A percentile compares a stretch with the other conserved stretches of the same genome.
These are phyloP conservation scores for Dryobota labecula DNA, from an alignment of 2,888 invertebrate genomes.

Conservation along the genomic window DNA sequence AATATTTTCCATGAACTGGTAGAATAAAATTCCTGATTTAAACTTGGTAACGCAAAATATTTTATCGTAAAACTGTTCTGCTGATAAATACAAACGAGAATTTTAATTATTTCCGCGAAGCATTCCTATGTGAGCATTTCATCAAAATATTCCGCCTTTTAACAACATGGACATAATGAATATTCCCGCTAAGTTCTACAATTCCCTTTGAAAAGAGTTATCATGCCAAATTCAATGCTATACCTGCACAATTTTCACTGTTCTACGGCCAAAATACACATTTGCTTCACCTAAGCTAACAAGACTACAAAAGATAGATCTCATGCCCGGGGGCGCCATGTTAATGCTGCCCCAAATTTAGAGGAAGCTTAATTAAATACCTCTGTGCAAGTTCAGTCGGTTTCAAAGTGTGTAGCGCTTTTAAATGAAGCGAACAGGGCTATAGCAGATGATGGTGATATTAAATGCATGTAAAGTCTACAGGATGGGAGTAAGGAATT, in stretches of 20 bases:
- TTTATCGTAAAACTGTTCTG: conserved; percentile 8
- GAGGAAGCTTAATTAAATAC: conserved; percentile 73
- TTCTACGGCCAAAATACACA: conserved; percentile 59
- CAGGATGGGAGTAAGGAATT: conserved; percentile 26
- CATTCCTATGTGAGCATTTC: conserved; percentile 9
- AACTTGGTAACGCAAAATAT: conserved; percentile 7
- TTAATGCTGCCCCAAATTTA: conserved; percentile 67
- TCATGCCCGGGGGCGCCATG: conserved; percentile 56
- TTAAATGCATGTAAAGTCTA: conserved; percentile 28
- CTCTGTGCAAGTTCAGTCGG: conserved; percentile 56
- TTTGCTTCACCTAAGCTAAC: conserved; percentile 66
- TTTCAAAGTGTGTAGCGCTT: conserved; percentile 48
- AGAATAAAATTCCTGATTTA: background rate
- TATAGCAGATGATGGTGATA: conserved; percentile 16
- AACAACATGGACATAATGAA: conserved; percentile 7
- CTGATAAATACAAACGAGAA: conserved; percentile 7
- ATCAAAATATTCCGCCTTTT: conserved; percentile 28
- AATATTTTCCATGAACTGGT: background rate
- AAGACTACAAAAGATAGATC: conserved; percentile 64
- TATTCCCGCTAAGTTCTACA: conserved; percentile 20
- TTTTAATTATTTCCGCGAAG: conserved; percentile 21
- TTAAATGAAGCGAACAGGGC: conserved; percentile 32
- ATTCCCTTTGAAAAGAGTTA: conserved; percentile 48
- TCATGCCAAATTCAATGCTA: conserved; percentile 37
- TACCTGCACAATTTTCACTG: conserved; percentile 45